Conservation (phyloP, 2,888 invertebrate species). For the Chalcis sispes region DNA sequence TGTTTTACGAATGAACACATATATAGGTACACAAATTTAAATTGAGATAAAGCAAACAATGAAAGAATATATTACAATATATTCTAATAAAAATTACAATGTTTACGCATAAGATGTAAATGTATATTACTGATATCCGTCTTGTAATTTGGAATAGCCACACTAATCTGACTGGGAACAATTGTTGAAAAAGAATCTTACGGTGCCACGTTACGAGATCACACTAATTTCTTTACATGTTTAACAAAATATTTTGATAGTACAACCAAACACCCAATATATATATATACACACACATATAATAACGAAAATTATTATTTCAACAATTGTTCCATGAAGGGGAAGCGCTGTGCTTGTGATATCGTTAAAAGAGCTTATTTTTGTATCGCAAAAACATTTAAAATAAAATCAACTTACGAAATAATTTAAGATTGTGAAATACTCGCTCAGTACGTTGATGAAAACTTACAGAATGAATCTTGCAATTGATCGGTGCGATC, state of each 20-base stretch:
- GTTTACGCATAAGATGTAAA: slow-evolving; percentile 47
- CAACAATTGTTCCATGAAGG: neutral
- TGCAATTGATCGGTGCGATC: slow-evolving; percentile 14
- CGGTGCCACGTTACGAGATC: neutral
- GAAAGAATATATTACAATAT: slow-evolving; percentile 39
- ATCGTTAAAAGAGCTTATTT: slow-evolving; percentile 53
- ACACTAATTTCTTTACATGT: no score
- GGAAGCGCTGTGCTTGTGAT: slow-evolving; percentile 28
- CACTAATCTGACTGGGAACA: slow-evolving; percentile 12
- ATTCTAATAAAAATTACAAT: slow-evolving; percentile 54
- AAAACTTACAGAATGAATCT: slow-evolving; percentile 24
- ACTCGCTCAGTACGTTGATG: slow-evolving; percentile 21
- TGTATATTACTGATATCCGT: slow-evolving; percentile 50
- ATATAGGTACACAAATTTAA: slow-evolving; percentile 4
- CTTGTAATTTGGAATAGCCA: slow-evolving; percentile 32
- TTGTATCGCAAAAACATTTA: slow-evolving; percentile 50
- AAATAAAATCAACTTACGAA: slow-evolving; percentile 36
- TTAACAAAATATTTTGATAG: neutral
- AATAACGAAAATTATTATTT: neutral
- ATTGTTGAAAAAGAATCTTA: neutral
- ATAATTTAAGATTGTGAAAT: slow-evolving; percentile 42
- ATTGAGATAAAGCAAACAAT: slow-evolving; percentile 5
- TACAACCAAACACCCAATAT: neutral
- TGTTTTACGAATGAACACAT: slow-evolving; percentile 20
- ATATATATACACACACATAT: neutral